Evolutionary conservation across 1,140 invertebrate species (phyloP).

Genomic region (Lordiphosa collinella): DNA sequence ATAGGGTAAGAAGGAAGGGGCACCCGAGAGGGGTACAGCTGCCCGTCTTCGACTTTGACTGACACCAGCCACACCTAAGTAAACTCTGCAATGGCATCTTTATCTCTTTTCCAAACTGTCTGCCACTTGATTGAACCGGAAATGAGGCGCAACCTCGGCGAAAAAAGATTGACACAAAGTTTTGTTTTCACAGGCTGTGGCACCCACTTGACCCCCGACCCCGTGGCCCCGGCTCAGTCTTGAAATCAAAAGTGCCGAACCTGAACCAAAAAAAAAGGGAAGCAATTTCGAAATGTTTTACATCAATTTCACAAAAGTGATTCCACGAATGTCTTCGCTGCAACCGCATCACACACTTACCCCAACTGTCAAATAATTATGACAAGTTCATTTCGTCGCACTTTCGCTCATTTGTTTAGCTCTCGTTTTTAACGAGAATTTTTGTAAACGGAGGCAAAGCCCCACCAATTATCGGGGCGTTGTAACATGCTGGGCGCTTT

Average conservation of each 20-base stretch:
- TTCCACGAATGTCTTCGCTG: constrained; percentile 26
- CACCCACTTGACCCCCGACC: constrained; percentile 65
- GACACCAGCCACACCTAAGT: constrained; percentile 73
- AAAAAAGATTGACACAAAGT: constrained; percentile 14
- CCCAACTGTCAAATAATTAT: constrained; percentile 73
- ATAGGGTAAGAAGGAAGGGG: constrained; percentile 10
- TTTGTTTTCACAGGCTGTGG: constrained; percentile 68
- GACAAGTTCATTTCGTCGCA: constrained; percentile 75
- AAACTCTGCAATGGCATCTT: constrained; percentile 25
- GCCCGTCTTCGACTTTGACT: constrained; percentile 65
- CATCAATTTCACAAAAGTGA: constrained; percentile 54
- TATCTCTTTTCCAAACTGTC: constrained; percentile 40
- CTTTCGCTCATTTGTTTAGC: constrained; percentile 71
- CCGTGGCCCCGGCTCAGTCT: constrained; percentile 42
- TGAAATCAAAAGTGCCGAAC: constrained; percentile 65
- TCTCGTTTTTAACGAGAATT: constrained; percentile 59
- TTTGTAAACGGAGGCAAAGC: constrained; percentile 45
- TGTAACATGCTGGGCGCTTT: constrained; percentile 61
- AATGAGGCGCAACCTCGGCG: constrained; percentile 48
- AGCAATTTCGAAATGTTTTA: constrained; percentile 63
- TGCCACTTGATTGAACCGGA: constrained; percentile 66
- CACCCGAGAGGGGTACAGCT: constrained; percentile 28
- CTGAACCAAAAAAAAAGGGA: constrained; percentile 16
- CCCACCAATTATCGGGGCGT: constrained; percentile 66
- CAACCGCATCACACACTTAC: constrained; percentile 41